Evolutionary conservation across 1,140 invertebrate genomes (phyloP).

Genomic region (Tetragonula clypearis): DNA sequence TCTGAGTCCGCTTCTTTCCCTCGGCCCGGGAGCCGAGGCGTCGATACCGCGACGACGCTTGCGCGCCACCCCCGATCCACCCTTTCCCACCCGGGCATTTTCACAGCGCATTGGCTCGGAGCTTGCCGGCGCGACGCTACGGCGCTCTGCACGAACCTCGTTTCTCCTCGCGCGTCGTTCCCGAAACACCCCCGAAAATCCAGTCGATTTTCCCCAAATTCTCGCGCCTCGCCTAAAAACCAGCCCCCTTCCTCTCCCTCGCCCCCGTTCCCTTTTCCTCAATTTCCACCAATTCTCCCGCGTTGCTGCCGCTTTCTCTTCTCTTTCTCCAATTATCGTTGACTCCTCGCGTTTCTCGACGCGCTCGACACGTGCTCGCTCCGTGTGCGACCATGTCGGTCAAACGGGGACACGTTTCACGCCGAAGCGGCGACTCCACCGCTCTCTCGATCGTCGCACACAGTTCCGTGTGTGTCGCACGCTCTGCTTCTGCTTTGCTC

Average conservation of each 20-base stretch:
- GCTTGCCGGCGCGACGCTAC: constrained; percentile 50
- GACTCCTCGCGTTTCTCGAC: background rate
- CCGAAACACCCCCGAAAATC: constrained; percentile 11
- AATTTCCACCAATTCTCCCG: background rate
- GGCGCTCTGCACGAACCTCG: constrained; percentile 27
- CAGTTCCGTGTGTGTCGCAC: background rate
- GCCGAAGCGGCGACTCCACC: background rate
- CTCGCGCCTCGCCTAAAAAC: background rate
- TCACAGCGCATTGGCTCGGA: constrained; percentile 65
- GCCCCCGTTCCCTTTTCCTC: background rate
- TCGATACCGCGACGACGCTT: constrained; percentile 76
- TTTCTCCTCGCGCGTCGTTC: background rate
- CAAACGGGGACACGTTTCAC: constrained; percentile 16
- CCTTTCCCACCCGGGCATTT: constrained; percentile 64
- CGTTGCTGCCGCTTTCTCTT: background rate
- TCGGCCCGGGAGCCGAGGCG: constrained; percentile 72
- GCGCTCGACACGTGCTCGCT: constrained; percentile 29
- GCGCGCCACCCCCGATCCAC: constrained; percentile 76
- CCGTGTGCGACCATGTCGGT: constrained; percentile 18
- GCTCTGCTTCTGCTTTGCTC: background rate
- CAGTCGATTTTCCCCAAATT: constrained; percentile 23
- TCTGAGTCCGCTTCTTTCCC: constrained; percentile 53
- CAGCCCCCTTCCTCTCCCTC: too few species aligned
- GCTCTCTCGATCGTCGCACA: background rate
- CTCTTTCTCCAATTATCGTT: background rate